Conservation (phyloP, 2,888 invertebrate species). For the Micropterix aruncella region DNA sequence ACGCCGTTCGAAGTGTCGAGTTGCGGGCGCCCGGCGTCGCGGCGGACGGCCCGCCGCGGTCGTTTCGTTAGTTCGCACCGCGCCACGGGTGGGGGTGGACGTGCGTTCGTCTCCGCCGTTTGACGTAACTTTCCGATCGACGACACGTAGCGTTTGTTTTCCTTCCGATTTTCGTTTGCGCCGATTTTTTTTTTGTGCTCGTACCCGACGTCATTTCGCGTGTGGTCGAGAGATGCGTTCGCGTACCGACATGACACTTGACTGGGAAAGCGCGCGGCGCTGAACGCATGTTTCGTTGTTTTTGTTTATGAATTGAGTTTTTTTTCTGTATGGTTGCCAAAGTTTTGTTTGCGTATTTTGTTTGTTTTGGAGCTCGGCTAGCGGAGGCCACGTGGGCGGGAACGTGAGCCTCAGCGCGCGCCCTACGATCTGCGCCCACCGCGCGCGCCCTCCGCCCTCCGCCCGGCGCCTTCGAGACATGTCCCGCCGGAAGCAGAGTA, state of each 20-base stretch:
- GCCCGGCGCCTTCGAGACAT: constrained; percentile 33
- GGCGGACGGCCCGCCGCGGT: neutral
- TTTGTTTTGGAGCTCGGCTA: constrained; percentile 7
- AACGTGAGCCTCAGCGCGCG: constrained; percentile 6
- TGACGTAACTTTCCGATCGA: neutral
- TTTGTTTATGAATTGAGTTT: too few relatives aligned
- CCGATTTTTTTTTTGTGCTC: neutral
- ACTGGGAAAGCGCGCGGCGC: constrained; percentile 1
- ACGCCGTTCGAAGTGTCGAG: too few relatives aligned
- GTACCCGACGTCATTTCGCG: neutral
- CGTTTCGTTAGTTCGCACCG: neutral
- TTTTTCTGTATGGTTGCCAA: neutral
- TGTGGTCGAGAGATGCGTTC: constrained; percentile 1
- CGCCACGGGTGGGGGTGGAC: neutral
- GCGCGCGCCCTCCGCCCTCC: constrained; percentile 5
- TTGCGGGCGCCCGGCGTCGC: too few relatives aligned
- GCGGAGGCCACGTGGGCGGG: constrained; percentile 6
- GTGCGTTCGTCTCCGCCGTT: neutral
- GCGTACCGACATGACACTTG: constrained; percentile 6
- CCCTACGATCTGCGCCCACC: constrained; percentile 4
- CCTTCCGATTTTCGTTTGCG: neutral
- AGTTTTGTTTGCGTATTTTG: constrained; percentile 5
- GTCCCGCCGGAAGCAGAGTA: constrained; percentile 93
- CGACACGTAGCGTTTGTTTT: neutral
- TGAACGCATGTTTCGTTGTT: too few relatives aligned